Evolutionary conservation across 1,140 invertebrate species (phyloP).

Genomic region (Ips nitidus): DNA sequence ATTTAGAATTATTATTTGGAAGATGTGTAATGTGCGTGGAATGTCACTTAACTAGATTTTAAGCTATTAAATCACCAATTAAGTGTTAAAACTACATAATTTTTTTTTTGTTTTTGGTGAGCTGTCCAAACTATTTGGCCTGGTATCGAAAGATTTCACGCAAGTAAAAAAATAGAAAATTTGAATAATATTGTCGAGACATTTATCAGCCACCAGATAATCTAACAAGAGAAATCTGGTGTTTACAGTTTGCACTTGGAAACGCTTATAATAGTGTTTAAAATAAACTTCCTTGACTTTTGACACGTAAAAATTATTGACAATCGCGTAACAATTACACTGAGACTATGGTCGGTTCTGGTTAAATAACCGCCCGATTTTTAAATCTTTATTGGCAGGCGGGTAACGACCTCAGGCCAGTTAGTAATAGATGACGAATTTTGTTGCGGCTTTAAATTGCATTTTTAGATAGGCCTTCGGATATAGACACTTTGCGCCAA

Average conservation of each 20-base stretch:
- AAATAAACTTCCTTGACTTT: conserved; percentile 27
- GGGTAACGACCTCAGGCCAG: conserved; percentile 16
- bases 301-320: conserved; percentile 22
- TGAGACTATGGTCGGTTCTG: conserved; percentile 15
- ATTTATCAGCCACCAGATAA: too few relatives aligned
- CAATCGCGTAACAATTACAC: conserved; percentile 19
- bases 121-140: too few relatives aligned
- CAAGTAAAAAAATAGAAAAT: too few relatives aligned
- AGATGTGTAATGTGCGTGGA: too few relatives aligned
- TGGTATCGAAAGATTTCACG: too few relatives aligned
- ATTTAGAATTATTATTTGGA: too few relatives aligned
- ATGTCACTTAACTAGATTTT: too few relatives aligned
- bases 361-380: conserved; percentile 21
- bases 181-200: too few relatives aligned
- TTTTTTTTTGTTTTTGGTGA: too few relatives aligned
- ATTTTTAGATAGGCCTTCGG: conserved; percentile 14
- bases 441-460: conserved; percentile 20
- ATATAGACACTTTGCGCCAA: not conserved
- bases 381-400: conserved; percentile 23
- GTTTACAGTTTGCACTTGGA: conserved; percentile 21
- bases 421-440: conserved; percentile 21
- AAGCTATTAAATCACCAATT: too few relatives aligned
- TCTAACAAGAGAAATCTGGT: conserved; percentile 22
- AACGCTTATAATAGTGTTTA: conserved; percentile 27
- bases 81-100: too few relatives aligned